Conservation (phyloP, 1,140 invertebrate genomes). For the Zaprionus lachaisei region DNA sequence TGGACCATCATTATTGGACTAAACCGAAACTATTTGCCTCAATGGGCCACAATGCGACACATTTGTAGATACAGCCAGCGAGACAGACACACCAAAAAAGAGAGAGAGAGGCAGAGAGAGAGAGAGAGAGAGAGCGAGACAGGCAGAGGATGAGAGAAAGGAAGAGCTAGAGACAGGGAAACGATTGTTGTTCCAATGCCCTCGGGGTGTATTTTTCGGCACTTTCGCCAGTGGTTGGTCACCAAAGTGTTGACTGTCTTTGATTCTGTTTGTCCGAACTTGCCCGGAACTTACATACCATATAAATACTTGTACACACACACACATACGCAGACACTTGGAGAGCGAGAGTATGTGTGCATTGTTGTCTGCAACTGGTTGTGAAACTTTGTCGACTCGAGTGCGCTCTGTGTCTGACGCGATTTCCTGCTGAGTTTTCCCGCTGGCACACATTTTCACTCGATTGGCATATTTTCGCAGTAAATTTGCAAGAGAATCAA, state of each 20-base stretch:
- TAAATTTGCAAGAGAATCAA: slow-evolving; percentile 18
- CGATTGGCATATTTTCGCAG: slow-evolving; percentile 36
- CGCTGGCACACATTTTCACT: slow-evolving; percentile 7
- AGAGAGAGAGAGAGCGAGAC: slow-evolving; percentile 2
- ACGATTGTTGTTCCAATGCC: slow-evolving; percentile 62
- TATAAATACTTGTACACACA: slow-evolving; percentile 5
- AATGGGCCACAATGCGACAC: slow-evolving; percentile 75
- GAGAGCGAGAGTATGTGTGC: background rate
- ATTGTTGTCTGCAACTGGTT: slow-evolving; percentile 9
- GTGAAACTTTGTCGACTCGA: slow-evolving; percentile 21
- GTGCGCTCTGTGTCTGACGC: slow-evolving; percentile 21
- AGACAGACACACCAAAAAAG: slow-evolving; percentile 16
- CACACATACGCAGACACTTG: background rate
- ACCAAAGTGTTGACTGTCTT: slow-evolving; percentile 78
- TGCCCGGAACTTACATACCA: slow-evolving; percentile 29
- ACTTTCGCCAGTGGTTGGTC: slow-evolving; percentile 57
- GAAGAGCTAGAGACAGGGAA: slow-evolving; percentile 1
- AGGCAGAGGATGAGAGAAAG: slow-evolving; percentile 14
- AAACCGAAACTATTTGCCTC: slow-evolving; percentile 80
- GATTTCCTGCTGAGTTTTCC: slow-evolving; percentile 23
- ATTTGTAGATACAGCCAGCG: slow-evolving; percentile 48
- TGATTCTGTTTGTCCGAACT: slow-evolving; percentile 75
- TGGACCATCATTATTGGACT: slow-evolving; percentile 75
- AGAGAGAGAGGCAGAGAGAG: background rate
- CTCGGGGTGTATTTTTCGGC: slow-evolving; percentile 73